Conservation (phyloP, 2,797 vertebrate genomes). For the Phrynocephalus vlangalii region DNA sequence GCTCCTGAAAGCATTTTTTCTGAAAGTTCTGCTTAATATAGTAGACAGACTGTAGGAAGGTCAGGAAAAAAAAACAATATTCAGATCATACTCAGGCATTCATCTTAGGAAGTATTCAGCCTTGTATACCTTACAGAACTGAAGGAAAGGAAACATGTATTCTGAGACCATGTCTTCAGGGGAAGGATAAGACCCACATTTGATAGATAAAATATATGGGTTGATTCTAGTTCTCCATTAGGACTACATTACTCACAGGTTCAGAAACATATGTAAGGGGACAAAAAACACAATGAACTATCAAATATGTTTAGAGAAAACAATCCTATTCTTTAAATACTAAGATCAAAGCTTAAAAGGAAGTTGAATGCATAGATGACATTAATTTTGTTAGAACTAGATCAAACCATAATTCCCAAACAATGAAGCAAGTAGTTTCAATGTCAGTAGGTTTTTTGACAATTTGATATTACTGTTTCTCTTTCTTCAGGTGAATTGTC, state of each 20-base stretch:
- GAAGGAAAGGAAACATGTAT: neutral
- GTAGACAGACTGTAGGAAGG: neutral
- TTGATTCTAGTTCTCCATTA: neutral
- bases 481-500: slow-evolving; percentile 89
- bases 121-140: neutral
- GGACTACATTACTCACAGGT: neutral
- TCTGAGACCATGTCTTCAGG: neutral
- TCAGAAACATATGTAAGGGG: neutral
- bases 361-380: neutral
- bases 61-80: neutral
- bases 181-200: neutral
- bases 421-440: slow-evolving; percentile 25
- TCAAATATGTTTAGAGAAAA: neutral
- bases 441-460: slow-evolving; percentile 46
- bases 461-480: slow-evolving; percentile 1
- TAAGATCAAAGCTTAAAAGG: neutral
- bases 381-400: neutral
- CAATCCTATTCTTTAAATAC: neutral
- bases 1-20: no score
- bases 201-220: neutral
- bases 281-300: neutral
- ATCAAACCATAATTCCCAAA: slow-evolving; percentile 20
- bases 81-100: neutral
- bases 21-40: neutral
- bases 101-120: neutral